Conservation (phyloP, 1,140 invertebrate species). For the Diuraphis noxia region DNA sequence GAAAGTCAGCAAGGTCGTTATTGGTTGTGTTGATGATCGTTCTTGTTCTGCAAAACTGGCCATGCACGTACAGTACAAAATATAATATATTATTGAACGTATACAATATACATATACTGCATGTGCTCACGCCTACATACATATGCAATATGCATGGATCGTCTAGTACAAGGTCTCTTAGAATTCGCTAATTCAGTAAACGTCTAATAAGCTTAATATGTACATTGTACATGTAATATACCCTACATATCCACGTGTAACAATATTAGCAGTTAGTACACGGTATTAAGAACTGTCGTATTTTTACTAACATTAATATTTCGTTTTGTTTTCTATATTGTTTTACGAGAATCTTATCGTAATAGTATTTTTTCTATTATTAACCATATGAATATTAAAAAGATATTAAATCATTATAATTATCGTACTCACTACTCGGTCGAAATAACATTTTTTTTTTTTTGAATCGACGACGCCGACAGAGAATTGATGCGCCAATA, state of each 20-base stretch:
- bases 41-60: constrained; percentile 23
- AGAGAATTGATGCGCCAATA: too few relatives aligned
- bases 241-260: background rate
- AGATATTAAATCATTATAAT: background rate
- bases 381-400: background rate
- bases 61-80: background rate
- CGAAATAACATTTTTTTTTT: too few relatives aligned
- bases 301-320: background rate
- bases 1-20: constrained; percentile 25
- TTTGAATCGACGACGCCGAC: background rate
- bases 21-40: background rate
- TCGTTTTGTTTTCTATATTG: background rate
- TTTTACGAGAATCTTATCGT: background rate
- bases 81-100: constrained; percentile 31
- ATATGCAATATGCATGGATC: background rate
- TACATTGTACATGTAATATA: background rate
- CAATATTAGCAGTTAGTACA: background rate
- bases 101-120: background rate
- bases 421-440: too few relatives aligned
- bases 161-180: constrained; percentile 33
- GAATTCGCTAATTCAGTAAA: constrained; percentile 27
- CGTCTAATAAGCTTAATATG: background rate
- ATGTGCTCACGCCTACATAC: background rate
- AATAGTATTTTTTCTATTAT: background rate
- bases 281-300: background rate